Evolutionary conservation across 2,113 vertebrate genomes (phyloP).

Genomic region (Antennarius striatus): DNA sequence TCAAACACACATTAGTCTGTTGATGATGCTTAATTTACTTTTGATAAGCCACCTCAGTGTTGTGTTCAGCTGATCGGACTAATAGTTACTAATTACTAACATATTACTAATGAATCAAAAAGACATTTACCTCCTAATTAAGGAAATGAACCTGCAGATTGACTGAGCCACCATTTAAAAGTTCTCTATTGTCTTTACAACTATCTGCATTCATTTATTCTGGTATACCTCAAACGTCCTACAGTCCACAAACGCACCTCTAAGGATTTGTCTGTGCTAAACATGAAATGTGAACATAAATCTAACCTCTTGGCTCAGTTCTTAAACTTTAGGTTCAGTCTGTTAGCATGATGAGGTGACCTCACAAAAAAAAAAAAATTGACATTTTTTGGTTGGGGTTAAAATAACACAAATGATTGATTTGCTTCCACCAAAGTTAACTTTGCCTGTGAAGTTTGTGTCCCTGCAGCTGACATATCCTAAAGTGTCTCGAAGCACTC

Average conservation of each 20-base stretch:
- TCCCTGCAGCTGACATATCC: too few species aligned
- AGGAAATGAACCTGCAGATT: constrained; percentile 2
- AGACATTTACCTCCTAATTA: constrained; percentile 56
- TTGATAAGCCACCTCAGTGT: constrained; percentile 71
- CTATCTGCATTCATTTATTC: background rate
- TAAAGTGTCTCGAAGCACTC: constrained; percentile 18
- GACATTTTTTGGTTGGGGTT: too few species aligned
- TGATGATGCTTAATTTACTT: constrained; percentile 76
- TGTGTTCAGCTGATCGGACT: constrained; percentile 42
- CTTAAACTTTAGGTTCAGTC: background rate
- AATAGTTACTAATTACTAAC: constrained; percentile 61
- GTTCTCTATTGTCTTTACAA: background rate
- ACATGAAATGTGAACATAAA: too few species aligned
- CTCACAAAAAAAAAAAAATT: too few species aligned
- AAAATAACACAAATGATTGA: too few species aligned
- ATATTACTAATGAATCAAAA: constrained; percentile 64
- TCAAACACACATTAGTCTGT: constrained; percentile 70
- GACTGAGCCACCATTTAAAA: constrained; percentile 17
- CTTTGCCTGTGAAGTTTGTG: too few species aligned
- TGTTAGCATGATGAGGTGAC: background rate
- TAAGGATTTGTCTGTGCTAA: too few species aligned
- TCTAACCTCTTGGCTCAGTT: too few species aligned
- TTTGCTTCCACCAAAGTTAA: too few species aligned
- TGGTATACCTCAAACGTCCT: too few species aligned
- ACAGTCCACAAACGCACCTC: too few species aligned